Conservation (phyloP, 2,797 vertebrate species). For the Hylomyscus alleni region DNA sequence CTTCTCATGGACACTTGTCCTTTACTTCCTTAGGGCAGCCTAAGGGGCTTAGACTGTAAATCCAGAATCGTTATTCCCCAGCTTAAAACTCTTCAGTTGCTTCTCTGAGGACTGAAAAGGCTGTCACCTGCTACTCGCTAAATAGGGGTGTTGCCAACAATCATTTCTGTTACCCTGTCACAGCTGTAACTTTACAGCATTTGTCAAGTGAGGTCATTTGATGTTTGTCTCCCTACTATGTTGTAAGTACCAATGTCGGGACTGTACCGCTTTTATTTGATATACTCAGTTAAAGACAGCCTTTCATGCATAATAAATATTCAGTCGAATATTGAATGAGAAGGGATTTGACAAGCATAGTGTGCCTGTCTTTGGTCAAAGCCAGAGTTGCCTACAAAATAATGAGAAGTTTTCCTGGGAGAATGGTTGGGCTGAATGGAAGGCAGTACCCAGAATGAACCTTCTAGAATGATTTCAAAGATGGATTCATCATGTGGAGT, state of each 20-base stretch:
- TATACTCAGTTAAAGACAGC: neutral
- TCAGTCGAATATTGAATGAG: neutral
- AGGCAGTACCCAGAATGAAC: neutral
- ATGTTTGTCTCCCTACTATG: neutral
- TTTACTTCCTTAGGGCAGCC: neutral
- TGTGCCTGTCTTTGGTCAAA: neutral
- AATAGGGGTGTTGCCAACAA: rapidly evolving
- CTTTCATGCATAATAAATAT: neutral
- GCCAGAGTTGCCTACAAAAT: neutral
- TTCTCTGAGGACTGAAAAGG: neutral
- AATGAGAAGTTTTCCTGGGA: neutral
- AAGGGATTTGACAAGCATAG: neutral
- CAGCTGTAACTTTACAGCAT: neutral
- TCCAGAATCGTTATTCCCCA: neutral
- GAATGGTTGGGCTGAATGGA: neutral
- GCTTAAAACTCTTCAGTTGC: neutral
- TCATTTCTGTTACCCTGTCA: neutral
- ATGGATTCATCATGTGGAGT: neutral
- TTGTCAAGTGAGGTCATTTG: neutral
- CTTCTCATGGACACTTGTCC: rapidly evolving
- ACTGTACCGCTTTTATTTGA: neutral
- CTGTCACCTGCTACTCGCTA: rapidly evolving
- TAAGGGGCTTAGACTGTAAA: neutral
- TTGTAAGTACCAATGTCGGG: neutral
- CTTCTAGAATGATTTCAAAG: neutral